Evolutionary conservation across 2,113 vertebrate genomes (phyloP).

Genomic region (Lophura nycthemera): DNA sequence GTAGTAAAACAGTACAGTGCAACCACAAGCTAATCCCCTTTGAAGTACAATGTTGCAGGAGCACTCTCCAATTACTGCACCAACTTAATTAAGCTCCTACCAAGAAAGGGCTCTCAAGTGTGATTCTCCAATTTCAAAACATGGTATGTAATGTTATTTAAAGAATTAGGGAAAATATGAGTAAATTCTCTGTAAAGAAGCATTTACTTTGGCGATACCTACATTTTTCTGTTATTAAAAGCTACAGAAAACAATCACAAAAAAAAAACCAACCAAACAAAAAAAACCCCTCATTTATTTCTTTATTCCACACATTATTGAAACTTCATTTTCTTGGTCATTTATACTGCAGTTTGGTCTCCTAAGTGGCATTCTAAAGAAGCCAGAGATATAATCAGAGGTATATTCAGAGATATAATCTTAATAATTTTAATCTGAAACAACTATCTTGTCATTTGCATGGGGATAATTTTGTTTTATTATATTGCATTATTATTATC

Average conservation of each 20-base stretch:
- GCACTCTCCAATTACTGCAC: neutral
- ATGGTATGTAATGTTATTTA: neutral
- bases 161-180: neutral
- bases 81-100: constrained; percentile 20
- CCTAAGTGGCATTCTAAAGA: neutral
- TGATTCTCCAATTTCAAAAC: neutral
- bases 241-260: neutral
- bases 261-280: neutral
- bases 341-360: neutral
- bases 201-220: neutral
- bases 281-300: neutral
- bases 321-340: neutral
- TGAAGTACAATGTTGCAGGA: neutral
- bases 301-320: neutral
- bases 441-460: neutral
- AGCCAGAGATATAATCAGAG: neutral
- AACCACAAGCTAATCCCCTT: neutral
- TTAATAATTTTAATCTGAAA: neutral
- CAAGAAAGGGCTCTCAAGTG: neutral
- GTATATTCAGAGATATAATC: too few species aligned
- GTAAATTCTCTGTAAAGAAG: neutral
- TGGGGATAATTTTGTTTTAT: neutral
- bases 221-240: neutral
- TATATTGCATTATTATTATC: neutral
- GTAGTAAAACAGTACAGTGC: neutral